Base-by-base conservation (phyloP, 2,888 invertebrate genomes). In the Dicyrtomina minuta region DNA sequence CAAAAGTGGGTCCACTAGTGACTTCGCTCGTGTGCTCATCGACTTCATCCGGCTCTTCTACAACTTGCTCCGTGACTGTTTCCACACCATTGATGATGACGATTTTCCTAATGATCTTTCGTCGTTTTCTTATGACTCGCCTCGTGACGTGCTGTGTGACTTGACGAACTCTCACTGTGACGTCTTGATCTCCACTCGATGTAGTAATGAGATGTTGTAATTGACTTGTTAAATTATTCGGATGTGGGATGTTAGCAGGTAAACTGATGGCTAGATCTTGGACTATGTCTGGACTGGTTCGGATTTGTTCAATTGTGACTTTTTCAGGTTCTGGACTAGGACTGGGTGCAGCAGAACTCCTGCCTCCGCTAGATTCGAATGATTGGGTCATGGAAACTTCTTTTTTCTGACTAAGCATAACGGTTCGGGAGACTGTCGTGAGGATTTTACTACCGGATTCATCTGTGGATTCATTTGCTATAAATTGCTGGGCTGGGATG, bases 61-160 rank as follows among this genome's bases (percentile, higher is more conserved):
- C 85, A 0, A 92, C 83, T 83, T 93, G 92, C 82, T 93, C 93
- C 8, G 89, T 89, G 0, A 91, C 86, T 72, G 89, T 89, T 82
- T 93, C 93, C 82, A 91, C 90, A 0, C 93, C 93, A 80, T 93
- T 89, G 70, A 92, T 87, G 5, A 92, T 88, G 0, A 89, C 89
- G 2, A 90, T 86, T 75, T 88, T 87, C 66, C 90, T 86, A 64
- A 93, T 89, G 20, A 92, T 89, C 73, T 89, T 87, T 58, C 89
- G 85, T 17, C 88, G 88, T 77, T 89, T 90, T 71, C 88, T 86
- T 4, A 91, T 88, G n/a, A 91, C 87, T 79, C 88, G 86, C 74
- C 90, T 64, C 0, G 91, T 90, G 0, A 92, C 89, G 83, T 92
- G 91, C 80, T 92, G 90, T 0, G 92, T 90, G 6, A 91, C 89